Conservation (phyloP, 2,113 vertebrate species). For the Silurus asotus region DNA sequence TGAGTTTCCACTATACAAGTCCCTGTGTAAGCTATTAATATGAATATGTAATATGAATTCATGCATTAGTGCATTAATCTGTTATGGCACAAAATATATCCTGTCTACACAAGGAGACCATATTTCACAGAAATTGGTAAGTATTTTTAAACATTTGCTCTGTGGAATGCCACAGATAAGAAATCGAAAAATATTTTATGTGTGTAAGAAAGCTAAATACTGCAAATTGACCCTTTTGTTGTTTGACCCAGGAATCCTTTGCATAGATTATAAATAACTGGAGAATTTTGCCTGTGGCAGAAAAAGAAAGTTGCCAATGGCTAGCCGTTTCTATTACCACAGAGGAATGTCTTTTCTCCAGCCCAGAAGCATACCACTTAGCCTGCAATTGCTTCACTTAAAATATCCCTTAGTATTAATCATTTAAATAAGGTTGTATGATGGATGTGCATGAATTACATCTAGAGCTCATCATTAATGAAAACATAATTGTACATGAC, state of each 20-base stretch:
- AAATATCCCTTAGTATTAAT: conserved; percentile 48
- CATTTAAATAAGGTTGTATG: conserved; percentile 44
- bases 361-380: conserved; percentile 34
- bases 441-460: conserved; percentile 40
- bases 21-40: background rate
- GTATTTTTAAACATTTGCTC: background rate
- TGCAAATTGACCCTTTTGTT: background rate
- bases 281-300: background rate
- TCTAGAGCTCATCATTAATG: conserved; percentile 40
- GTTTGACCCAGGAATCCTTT: background rate
- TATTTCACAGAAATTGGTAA: background rate
- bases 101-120: background rate
- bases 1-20: background rate
- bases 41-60: background rate
- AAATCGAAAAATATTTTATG: background rate
- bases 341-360: conserved; percentile 28
- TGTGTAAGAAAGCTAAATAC: background rate
- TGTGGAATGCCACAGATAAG: background rate
- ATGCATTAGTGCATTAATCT: background rate
- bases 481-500: conserved; percentile 54
- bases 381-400: conserved; percentile 45
- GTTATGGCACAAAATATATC: background rate
- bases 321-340: conserved; percentile 26
- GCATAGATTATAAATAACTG: conserved; percentile 5
- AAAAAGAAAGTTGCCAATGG: background rate